phyloP scores from a whole-genome alignment of 2,888 invertebrate species.

The Drosophila antonietae region DNA sequence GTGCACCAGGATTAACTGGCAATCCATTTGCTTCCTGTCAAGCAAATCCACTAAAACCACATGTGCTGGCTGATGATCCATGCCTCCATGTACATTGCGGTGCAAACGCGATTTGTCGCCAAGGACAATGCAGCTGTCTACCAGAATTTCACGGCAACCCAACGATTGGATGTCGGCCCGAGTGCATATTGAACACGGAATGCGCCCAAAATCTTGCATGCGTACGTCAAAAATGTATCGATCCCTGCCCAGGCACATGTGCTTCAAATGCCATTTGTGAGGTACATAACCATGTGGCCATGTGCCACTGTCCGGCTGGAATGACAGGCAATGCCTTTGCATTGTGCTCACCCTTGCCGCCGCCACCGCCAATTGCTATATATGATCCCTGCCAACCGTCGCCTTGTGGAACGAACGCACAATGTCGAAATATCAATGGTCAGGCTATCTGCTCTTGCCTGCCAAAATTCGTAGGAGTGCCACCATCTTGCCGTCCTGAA shows the following conservation, averaged over 20 bases:
- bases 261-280: slow-evolving; percentile 89
- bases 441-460: slow-evolving; percentile 89
- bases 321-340: slow-evolving; percentile 89
- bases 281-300: slow-evolving; percentile 89
- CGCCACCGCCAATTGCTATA: slow-evolving; percentile 74
- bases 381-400: slow-evolving; percentile 87
- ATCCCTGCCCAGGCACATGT: slow-evolving; percentile 90
- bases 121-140: slow-evolving; percentile 89
- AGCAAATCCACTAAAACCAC: slow-evolving; percentile 80
- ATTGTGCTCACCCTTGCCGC: slow-evolving; percentile 86
- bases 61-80: slow-evolving; percentile 86
- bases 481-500: slow-evolving; percentile 90
- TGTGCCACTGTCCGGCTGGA: slow-evolving; percentile 89
- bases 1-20: slow-evolving; percentile 86
- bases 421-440: slow-evolving; percentile 88
- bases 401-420: slow-evolving; percentile 90
- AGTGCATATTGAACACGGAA: slow-evolving; percentile 89
- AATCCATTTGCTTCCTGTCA: slow-evolving; percentile 90
- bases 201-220: slow-evolving; percentile 88
- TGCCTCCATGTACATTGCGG: slow-evolving; percentile 91
- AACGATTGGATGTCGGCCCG: slow-evolving; percentile 88
- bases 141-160: slow-evolving; percentile 88
- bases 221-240: slow-evolving; percentile 88
- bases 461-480: slow-evolving; percentile 89
- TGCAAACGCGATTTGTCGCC: slow-evolving; percentile 88